Base-by-base conservation (phyloP, 2,888 invertebrate species). In the Drosophila flavopinicola region DNA sequence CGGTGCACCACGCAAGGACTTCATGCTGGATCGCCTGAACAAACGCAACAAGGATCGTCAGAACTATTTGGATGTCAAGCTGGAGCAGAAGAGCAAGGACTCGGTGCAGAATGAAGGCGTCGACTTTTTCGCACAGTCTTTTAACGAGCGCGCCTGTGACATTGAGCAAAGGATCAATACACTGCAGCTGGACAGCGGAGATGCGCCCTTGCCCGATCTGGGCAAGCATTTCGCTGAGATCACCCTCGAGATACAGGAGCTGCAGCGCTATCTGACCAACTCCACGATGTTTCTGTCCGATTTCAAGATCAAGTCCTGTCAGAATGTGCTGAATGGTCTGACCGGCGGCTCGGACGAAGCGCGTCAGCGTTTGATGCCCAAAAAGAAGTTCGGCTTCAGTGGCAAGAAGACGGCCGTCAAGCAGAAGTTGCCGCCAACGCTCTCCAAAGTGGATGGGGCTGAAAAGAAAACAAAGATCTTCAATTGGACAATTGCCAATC, bases 351-450 rank as follows among this genome's bases (percentile, higher is more conserved):
- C 94, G 37, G 94, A 94, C 48, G 94, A 95, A 67, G 91, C 95
- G 25, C 96, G 96, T 89, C 93, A 94, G 17, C 92, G 93, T 57
- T 92, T 96, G 72, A 90, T 96, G 53, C 97, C 97, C 1, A 95
- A 96, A 82, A 96, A 96, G 88, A 97, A 96, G 88, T 97, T 97
- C 92, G 95, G 96, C 1, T 97, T 97, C 85, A 95, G 95, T 75
- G 94, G 94, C 82, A 95, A 94, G 88, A 94, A 94, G 74, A 79
- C 91, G 1, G 77, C 78, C 0, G 76, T 71, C 0, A 89, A 90
- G 32, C 85, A 87, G 2, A 88, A 88, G 41, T 71, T 80, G 1
- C 60, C 25, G 3, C 27, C 35, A 1, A 15, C 38, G 1, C 48
- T 54, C 3, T 85, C 76, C 44, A 86, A 88, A 25, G 37, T 75